phyloP scores from a whole-genome alignment of 2,888 invertebrate genomes.

The Diachrysia chrysitis region DNA sequence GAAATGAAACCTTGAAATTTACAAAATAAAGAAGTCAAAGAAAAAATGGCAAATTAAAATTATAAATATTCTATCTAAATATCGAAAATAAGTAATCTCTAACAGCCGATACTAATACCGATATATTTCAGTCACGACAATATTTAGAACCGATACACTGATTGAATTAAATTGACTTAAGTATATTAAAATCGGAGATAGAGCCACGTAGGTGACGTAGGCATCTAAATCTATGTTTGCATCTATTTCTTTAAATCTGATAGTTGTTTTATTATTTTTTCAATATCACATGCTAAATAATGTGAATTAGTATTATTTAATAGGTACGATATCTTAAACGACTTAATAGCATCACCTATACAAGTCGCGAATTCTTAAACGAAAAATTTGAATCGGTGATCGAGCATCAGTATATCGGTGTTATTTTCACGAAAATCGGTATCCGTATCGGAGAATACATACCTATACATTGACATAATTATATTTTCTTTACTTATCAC shows the following conservation, averaged over 20 bases:
- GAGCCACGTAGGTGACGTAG: background rate
- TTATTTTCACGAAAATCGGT: background rate
- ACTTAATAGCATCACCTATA: no score
- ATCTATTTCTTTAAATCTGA: no score
- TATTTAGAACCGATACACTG: background rate
- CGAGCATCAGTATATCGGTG: background rate
- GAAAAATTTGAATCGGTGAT: background rate
- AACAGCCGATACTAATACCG: slow-evolving; percentile 3
- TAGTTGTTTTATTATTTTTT: no score
- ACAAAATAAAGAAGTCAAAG: slow-evolving; percentile 4
- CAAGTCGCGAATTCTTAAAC: no score
- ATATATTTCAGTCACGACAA: background rate
- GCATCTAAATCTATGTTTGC: no score
- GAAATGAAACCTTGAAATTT: slow-evolving; percentile 3
- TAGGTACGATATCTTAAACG: no score
- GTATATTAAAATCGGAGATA: background rate
- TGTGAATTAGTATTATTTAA: no score
- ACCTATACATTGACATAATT: slow-evolving; percentile 8
- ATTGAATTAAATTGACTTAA: background rate
- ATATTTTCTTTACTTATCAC: slow-evolving; percentile 35
- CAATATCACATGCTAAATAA: no score
- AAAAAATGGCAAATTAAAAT: slow-evolving; percentile 8
- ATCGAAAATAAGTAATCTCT: background rate
- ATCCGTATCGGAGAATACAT: slow-evolving; percentile 1
- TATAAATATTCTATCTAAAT: slow-evolving; percentile 7